Base-by-base conservation (phyloP, 1,140 invertebrate species). In the Aphelenchoides besseyi region DNA sequence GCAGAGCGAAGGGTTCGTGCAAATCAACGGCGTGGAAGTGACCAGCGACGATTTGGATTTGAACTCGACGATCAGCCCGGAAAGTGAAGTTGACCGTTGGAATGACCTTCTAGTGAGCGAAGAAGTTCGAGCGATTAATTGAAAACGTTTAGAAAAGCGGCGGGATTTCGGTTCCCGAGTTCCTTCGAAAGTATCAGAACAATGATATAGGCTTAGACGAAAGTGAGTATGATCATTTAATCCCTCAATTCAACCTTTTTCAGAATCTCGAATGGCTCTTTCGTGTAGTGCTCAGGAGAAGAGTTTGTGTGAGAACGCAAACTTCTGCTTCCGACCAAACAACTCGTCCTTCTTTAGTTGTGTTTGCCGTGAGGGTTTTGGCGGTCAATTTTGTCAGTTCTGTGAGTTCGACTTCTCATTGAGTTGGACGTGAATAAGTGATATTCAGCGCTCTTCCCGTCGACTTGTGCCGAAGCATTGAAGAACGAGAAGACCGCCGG, bases 251-350 rank as follows among this genome's bases (percentile, higher is more conserved):
- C n/a, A n/a, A n/a, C n/a, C n/a, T 59, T 28, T 8, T 59, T 59
- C 55, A 59, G 18, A 18, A 33, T 59, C 55, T 33, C 26, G 32
- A 59, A 18, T 18, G 5, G 55, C 55, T 8, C 55, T 59, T 59
- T 59, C 55, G 5, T 59, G 55, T 23, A 59, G 5, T 5, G 5
- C 55, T 8, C 55, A 59, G 5, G 55, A 59, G 18, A 59, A 59
- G 55, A 59, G 55, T 23, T 23, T 59, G 55, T 59, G 55, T 23
- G 55, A 59, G 18, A 59, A 59, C 55, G 55, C 55, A 5, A 12
- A 59, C 5, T 18, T 59, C 12, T 59, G 55, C 18, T 5, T 59
- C 5, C 55, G 55, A 59, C 55, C 55, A 33, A 29, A 5, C 5
- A 59, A 59, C 55, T 8, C 5, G 5, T 59, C 55, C 5, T 59